A percentile compares a stretch with the other conserved stretches of the same genome.
Evolutionary conservation across 2,888 invertebrate genomes (phyloP).

Genomic region (Megaustenia siamemsis): DNA sequence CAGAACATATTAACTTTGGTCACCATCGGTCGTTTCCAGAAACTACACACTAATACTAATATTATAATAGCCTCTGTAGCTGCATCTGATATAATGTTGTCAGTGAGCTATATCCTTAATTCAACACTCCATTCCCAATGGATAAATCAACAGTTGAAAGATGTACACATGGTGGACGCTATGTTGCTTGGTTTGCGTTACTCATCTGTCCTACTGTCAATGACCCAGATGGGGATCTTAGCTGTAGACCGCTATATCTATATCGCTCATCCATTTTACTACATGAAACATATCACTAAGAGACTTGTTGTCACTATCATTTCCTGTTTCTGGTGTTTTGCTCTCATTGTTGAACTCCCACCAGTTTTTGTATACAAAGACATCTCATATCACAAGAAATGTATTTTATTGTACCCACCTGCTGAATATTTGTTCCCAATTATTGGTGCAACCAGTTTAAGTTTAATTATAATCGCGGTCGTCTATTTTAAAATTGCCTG

Average conservation of each 20-base stretch:
- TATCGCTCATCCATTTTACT: constrained; percentile 7
- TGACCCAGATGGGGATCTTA: not conserved
- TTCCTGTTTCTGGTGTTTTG: not conserved
- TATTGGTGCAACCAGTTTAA: not conserved
- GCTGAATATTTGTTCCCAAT: not conserved
- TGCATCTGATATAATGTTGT: not conserved
- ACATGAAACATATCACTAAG: not conserved
- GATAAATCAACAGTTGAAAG: not conserved
- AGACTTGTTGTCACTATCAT: not conserved
- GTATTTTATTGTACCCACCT: not conserved
- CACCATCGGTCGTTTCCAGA: not conserved
- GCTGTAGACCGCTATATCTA: constrained; percentile 27
- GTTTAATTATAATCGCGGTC: not conserved
- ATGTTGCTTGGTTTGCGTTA: not conserved
- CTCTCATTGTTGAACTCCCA: not conserved
- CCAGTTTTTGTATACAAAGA: not conserved
- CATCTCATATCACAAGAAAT: not conserved
- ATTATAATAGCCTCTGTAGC: not conserved
- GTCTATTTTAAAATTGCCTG: not conserved
- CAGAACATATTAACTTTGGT: not conserved
- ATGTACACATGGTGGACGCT: not conserved
- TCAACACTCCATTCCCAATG: not conserved
- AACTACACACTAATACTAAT: not conserved
- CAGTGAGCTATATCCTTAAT: not conserved
- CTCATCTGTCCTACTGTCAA: not conserved